Conservation (phyloP, 2,888 invertebrate genomes). For the Strigamia maritima region DNA sequence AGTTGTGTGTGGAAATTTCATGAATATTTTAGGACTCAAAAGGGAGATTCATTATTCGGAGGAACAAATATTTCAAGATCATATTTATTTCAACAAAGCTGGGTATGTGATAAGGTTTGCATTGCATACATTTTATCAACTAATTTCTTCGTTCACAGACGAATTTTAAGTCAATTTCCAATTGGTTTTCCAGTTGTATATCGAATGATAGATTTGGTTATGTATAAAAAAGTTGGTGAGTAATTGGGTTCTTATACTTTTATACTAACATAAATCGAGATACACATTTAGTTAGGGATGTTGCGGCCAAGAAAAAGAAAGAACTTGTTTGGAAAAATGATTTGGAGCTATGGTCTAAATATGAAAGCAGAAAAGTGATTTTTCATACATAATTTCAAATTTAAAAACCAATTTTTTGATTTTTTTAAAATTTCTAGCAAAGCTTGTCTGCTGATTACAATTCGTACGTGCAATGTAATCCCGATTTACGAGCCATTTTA, state of each 20-base stretch:
- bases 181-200: slow-evolving; percentile 5
- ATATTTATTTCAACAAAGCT: slow-evolving; percentile 17
- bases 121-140: not conserved
- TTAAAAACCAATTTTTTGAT: not conserved
- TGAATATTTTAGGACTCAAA: not conserved
- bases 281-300: not conserved
- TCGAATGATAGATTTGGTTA: not conserved
- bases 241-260: not conserved
- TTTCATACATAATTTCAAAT: not conserved
- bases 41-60: not conserved
- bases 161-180: slow-evolving; percentile 4
- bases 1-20: not conserved
- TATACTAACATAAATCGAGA: not conserved
- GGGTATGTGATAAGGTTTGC: not conserved
- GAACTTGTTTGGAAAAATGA: not conserved
- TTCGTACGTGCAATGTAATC: not conserved
- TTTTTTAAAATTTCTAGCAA: not conserved
- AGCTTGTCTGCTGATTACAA: not conserved
- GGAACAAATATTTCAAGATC: not conserved
- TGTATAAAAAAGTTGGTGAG: not conserved
- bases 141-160: not conserved
- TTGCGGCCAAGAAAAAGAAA: not conserved
- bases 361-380: not conserved
- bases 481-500: slow-evolving; percentile 22
- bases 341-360: not conserved